Evolutionary conservation across 2,888 invertebrate species (phyloP).

Genomic region (Amphiduros pacificus): DNA sequence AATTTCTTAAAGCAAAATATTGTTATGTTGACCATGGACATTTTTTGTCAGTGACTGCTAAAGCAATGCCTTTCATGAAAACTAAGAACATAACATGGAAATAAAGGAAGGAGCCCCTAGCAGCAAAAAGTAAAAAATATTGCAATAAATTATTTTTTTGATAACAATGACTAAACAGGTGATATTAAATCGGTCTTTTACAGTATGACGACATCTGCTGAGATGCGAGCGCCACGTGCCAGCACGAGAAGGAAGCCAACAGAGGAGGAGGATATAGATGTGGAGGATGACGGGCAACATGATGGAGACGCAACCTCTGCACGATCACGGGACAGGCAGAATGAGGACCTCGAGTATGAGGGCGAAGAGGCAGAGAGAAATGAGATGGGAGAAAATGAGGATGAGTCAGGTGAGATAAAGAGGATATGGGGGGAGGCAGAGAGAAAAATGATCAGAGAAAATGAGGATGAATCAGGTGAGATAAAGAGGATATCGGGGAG

Average conservation of each 20-base stretch:
- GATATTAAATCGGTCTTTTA: no score
- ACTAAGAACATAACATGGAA: no score
- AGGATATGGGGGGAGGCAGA: conserved; percentile 7
- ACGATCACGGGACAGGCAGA: conserved; percentile 32
- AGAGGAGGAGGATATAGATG: conserved; percentile 55
- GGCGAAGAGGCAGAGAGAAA: conserved; percentile 60
- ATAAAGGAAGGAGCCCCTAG: no score
- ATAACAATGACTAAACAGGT: no score
- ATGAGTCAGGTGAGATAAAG: conserved; percentile 16
- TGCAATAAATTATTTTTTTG: no score
- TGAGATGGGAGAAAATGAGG: conserved; percentile 33
- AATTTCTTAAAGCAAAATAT: no score
- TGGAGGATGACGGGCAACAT: conserved; percentile 64
- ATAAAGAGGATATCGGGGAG: no score
- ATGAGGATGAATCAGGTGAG: background rate
- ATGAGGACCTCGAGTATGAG: conserved; percentile 54
- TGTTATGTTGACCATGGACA: no score
- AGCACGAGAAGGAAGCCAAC: no score
- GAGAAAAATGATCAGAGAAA: background rate
- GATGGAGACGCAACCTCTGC: conserved; percentile 71
- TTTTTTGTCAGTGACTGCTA: no score
- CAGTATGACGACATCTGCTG: background rate
- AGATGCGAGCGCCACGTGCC: background rate
- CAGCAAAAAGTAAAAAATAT: no score
- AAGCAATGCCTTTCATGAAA: no score